phyloP scores from a whole-genome alignment of 2,888 invertebrate genomes.

The Myopa testacea region DNA sequence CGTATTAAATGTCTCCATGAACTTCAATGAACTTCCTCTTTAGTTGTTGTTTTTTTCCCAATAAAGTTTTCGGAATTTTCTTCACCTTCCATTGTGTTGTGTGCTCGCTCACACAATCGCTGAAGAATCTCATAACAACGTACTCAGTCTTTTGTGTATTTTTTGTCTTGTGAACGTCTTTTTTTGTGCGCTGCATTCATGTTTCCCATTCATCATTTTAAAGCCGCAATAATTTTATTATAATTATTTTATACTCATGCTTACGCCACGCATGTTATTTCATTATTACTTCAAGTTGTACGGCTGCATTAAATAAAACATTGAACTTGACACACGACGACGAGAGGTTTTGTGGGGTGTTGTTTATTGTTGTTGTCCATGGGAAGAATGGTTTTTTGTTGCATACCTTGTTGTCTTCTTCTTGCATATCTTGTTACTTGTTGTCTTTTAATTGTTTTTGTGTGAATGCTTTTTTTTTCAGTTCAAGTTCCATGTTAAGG shows the following conservation, averaged over 20 bases:
- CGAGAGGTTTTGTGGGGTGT: background rate
- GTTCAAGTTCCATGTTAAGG: background rate
- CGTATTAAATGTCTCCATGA: too few relatives aligned
- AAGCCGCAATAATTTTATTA: conserved; percentile 3
- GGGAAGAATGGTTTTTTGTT: conserved; percentile 7
- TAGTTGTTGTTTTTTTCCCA: too few relatives aligned
- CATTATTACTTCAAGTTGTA: background rate
- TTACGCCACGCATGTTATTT: background rate
- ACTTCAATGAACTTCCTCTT: too few relatives aligned
- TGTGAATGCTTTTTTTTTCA: background rate
- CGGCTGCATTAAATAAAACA: conserved; percentile 49
- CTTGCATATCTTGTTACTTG: background rate
- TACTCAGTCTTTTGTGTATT: background rate
- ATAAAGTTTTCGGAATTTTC: too few relatives aligned
- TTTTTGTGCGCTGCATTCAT: background rate
- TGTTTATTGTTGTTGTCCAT: background rate
- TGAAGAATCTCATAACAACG: background rate
- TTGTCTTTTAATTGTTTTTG: background rate
- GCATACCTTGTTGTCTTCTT: background rate
- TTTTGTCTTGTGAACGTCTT: background rate
- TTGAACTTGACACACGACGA: conserved; percentile 59
- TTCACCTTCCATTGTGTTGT: too few relatives aligned
- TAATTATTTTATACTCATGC: background rate
- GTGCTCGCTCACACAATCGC: too few relatives aligned
- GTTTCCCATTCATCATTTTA: background rate